Percentiles rank a stretch among this genome's conserved stretches.
phyloP scores from a whole-genome alignment of 2,888 invertebrate genomes.

The Spisula subtruncata region DNA sequence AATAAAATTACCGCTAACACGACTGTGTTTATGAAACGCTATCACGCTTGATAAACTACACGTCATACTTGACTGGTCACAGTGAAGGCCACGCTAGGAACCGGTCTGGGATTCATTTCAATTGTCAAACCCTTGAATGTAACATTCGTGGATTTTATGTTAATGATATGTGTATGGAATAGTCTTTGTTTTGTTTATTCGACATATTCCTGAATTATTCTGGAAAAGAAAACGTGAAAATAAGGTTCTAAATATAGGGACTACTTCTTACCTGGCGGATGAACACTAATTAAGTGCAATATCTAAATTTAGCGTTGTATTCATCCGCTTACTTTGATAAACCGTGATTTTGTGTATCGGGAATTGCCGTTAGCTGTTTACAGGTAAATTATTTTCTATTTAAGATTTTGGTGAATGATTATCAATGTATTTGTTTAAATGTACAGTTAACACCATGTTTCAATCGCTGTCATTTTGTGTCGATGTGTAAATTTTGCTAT shows the following conservation, averaged over 20 bases:
- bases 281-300: not conserved
- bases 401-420: not conserved
- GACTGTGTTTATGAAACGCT: not conserved
- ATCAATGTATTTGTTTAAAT: not conserved
- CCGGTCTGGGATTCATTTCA: not conserved
- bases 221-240: no score
- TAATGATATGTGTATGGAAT: no score
- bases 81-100: not conserved
- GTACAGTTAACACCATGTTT: not conserved
- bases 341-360: constrained; percentile 41
- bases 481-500: not conserved
- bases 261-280: constrained; percentile 27
- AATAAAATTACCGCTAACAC: not conserved
- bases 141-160: not conserved
- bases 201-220: no score
- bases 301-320: constrained; percentile 42
- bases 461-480: not conserved
- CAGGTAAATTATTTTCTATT: constrained; percentile 13
- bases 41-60: not conserved
- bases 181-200: no score
- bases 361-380: constrained; percentile 34
- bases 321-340: constrained; percentile 22
- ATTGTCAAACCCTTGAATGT: not conserved
- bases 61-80: not conserved
- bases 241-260: not conserved